Evolutionary conservation across 64 coral and sea anemone species (phyloP).

Genomic region (Hydrozoanthus tunicans): DNA sequence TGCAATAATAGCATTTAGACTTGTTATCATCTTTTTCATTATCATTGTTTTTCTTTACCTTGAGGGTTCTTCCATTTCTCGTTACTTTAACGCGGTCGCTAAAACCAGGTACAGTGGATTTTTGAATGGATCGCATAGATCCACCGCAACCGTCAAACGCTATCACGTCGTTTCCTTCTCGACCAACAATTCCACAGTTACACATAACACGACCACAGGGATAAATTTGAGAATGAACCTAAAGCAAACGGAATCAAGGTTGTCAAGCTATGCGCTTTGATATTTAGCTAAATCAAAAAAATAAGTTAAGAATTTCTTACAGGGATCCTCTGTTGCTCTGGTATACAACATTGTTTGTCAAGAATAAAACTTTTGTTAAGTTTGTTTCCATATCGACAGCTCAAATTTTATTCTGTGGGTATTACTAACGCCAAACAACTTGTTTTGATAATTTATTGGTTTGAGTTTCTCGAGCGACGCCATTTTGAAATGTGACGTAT

Average conservation of each 20-base stretch:
- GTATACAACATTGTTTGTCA: no score
- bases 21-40: not conserved
- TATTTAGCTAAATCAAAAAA: no score
- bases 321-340: no score
- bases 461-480: no score
- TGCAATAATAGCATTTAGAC: not conserved
- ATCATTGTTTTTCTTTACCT: not conserved
- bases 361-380: no score
- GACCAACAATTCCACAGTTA: conserved; percentile 35
- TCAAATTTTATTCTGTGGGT: no score
- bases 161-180: conserved; percentile 28
- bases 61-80: not conserved
- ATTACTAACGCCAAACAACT: no score
- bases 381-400: no score
- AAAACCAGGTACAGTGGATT: conserved; percentile 42
- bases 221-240: conserved; percentile 27
- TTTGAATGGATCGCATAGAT: conserved; percentile 8
- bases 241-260: not conserved
- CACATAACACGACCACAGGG: conserved; percentile 38
- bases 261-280: no score
- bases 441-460: no score
- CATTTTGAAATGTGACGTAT: no score
- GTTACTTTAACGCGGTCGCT: conserved; percentile 35
- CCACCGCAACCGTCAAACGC: conserved; percentile 29
- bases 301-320: no score